Evolutionary conservation across 2,888 invertebrate genomes (phyloP).

Genomic region (Lepeophtheirus nordmannii): DNA sequence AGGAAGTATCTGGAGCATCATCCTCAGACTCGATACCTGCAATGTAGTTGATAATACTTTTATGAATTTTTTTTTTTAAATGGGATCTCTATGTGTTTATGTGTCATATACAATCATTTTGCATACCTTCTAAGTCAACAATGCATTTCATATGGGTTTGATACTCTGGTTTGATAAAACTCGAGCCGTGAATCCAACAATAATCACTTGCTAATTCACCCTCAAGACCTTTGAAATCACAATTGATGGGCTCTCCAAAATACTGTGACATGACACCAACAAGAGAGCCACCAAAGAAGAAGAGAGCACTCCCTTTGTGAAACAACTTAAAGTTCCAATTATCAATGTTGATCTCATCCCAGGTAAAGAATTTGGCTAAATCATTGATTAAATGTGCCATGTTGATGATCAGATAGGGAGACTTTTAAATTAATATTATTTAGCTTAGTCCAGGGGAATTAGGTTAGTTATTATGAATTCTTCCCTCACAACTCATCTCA

Average conservation of each 20-base stretch:
- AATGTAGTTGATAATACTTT: not conserved
- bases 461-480: too few relatives aligned
- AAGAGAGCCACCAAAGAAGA: conserved; percentile 17
- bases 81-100: not conserved
- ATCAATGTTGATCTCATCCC: conserved; percentile 25
- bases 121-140: conserved; percentile 17
- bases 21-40: conserved; percentile 5
- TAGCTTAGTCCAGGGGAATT: too few relatives aligned
- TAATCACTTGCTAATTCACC: conserved; percentile 21
- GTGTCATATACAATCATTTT: not conserved
- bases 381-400: conserved; percentile 23
- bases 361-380: conserved; percentile 18
- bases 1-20: conserved; percentile 22
- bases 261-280: conserved; percentile 21
- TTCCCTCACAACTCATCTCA: too few relatives aligned
- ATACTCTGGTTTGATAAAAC: conserved; percentile 21
- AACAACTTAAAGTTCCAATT: conserved; percentile 24
- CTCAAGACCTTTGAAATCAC: conserved; percentile 21
- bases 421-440: too few relatives aligned
- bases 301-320: conserved; percentile 14
- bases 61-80: not conserved
- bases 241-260: conserved; percentile 24
- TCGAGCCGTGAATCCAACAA: conserved; percentile 24
- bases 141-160: conserved; percentile 24
- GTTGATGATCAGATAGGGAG: not conserved